Percentiles rank a stretch among this genome's conserved stretches.
Evolutionary conservation across 2,797 vertebrate species (phyloP).

Genomic region (Gastrophryne carolinensis): DNA sequence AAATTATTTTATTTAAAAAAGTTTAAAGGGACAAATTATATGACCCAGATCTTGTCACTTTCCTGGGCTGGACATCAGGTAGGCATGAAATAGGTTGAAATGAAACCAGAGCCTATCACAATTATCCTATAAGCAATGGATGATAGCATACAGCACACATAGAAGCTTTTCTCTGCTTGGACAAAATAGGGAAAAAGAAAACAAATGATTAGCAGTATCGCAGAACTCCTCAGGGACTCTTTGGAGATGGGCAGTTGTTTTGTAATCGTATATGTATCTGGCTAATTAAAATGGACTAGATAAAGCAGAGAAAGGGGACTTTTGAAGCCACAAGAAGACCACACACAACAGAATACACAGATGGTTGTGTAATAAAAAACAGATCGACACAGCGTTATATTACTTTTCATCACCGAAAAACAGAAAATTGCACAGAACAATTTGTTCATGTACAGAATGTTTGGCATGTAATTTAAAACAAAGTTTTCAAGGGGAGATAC

Average conservation of each 20-base stretch:
- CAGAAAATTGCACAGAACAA: not conserved
- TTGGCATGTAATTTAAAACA: not conserved
- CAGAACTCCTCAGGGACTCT: not conserved
- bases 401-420: not conserved
- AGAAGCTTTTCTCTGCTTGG: too few relatives aligned
- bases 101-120: too few relatives aligned
- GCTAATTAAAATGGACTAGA: constrained; percentile 26
- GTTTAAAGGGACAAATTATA: too few relatives aligned
- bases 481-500: too few relatives aligned
- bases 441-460: not conserved
- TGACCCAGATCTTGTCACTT: too few relatives aligned
- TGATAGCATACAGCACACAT: too few relatives aligned
- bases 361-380: not conserved
- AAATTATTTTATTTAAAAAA: too few relatives aligned
- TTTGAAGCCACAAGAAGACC: not conserved
- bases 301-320: not conserved
- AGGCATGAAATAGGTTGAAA: too few relatives aligned
- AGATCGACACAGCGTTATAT: not conserved
- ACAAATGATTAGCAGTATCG: constrained; percentile 2
- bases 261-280: not conserved
- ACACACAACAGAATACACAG: not conserved
- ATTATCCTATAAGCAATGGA: too few relatives aligned
- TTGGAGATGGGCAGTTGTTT: not conserved
- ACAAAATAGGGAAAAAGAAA: not conserved
- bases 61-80: too few relatives aligned